phyloP scores from a whole-genome alignment of 2,113 vertebrate genomes.

The Hemibagrus wyckioides region DNA sequence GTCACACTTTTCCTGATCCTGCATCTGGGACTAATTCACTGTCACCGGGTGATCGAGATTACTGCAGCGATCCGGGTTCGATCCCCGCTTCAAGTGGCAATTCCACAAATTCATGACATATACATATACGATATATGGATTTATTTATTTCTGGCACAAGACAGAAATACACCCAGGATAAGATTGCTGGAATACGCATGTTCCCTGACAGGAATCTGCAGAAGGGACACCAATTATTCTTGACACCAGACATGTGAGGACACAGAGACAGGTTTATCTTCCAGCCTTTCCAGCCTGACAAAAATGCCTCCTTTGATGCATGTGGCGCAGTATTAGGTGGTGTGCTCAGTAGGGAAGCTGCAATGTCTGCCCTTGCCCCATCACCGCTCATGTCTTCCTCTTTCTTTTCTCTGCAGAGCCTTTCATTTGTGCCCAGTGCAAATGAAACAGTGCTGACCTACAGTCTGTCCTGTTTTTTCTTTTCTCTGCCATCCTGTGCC shows the following conservation, averaged over 20 bases:
- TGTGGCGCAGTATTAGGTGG: background rate
- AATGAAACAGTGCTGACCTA: constrained; percentile 21
- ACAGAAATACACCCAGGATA: background rate
- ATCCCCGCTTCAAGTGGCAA: too few relatives aligned
- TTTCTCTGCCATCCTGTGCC: constrained; percentile 24
- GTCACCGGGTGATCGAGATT: too few relatives aligned
- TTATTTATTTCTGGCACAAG: background rate
- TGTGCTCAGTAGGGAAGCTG: constrained; percentile 29
- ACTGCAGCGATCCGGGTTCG: too few relatives aligned
- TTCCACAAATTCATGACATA: too few relatives aligned
- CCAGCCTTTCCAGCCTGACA: constrained; percentile 30
- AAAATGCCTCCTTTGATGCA: background rate
- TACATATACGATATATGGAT: background rate
- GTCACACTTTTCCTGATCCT: too few relatives aligned
- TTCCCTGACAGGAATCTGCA: background rate
- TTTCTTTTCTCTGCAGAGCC: constrained; percentile 7
- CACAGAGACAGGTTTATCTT: constrained; percentile 25
- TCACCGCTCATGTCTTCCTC: background rate
- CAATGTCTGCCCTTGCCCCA: constrained; percentile 15
- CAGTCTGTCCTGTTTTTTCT: constrained; percentile 10
- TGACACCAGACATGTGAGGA: constrained; percentile 19
- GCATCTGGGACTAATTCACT: too few relatives aligned
- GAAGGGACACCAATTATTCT: background rate
- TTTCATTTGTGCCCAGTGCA: constrained; percentile 17
- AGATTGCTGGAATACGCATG: background rate